Conservation (phyloP, 2,888 invertebrate genomes). For the Caradrina clavipalpis region DNA sequence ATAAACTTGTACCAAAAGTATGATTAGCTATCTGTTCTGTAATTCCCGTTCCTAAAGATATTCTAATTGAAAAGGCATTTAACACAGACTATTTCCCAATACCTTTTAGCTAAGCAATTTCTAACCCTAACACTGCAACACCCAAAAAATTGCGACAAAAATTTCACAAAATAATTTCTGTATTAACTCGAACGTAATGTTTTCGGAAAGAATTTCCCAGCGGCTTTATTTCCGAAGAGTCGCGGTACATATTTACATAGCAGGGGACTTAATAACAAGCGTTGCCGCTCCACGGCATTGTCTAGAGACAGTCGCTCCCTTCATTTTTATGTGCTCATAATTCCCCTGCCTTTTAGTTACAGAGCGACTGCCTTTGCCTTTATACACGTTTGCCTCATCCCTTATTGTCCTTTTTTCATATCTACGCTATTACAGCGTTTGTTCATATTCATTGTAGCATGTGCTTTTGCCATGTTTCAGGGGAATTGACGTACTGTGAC, state of each 20-base stretch:
- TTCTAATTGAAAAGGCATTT: slow-evolving; percentile 3
- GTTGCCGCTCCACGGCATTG: slow-evolving; percentile 68
- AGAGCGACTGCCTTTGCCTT: slow-evolving; percentile 76
- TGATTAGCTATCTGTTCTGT: slow-evolving; percentile 6
- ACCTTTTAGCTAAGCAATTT: not conserved
- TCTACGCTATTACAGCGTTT: slow-evolving; percentile 75
- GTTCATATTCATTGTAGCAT: slow-evolving; percentile 69
- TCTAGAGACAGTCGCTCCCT: slow-evolving; percentile 70
- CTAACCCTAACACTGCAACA: slow-evolving; percentile 26
- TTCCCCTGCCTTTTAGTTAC: slow-evolving; percentile 75
- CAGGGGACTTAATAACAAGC: slow-evolving; percentile 74
- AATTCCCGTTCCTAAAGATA: slow-evolving; percentile 1
- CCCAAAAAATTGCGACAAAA: slow-evolving; percentile 23
- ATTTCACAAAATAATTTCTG: slow-evolving; percentile 39
- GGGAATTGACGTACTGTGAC: slow-evolving; percentile 58
- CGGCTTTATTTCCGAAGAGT: slow-evolving; percentile 60
- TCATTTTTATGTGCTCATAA: slow-evolving; percentile 78
- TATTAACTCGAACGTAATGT: slow-evolving; percentile 52
- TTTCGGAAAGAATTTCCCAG: slow-evolving; percentile 54
- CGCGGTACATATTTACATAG: slow-evolving; percentile 67
- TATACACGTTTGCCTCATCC: slow-evolving; percentile 76
- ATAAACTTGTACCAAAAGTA: slow-evolving; percentile 11
- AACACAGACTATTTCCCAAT: not conserved
- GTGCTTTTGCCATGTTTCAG: slow-evolving; percentile 53
- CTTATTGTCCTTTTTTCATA: slow-evolving; percentile 81